A percentile compares a stretch with the other conserved stretches of the same genome.
phyloP scores from a whole-genome alignment of 2,797 vertebrate genomes.

The Tragopan temminckii region DNA sequence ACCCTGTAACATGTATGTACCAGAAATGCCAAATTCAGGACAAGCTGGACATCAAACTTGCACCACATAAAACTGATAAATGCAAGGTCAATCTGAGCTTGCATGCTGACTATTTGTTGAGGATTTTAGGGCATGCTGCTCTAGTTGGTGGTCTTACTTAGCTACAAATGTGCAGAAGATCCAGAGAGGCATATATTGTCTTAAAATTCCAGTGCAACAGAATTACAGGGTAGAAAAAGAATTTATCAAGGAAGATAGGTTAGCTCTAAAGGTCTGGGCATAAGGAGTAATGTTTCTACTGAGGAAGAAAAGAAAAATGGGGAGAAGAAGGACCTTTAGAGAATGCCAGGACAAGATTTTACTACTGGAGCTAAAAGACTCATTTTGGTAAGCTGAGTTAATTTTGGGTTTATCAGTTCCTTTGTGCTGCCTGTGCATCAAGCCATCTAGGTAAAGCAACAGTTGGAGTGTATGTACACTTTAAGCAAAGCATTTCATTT shows the following conservation, averaged over 20 bases:
- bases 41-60: background rate
- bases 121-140: background rate
- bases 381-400: background rate
- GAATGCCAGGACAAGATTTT: background rate
- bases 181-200: background rate
- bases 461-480: fast-evolving
- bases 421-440: background rate
- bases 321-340: fast-evolving
- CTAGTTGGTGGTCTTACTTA: background rate
- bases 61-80: background rate
- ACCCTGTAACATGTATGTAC: fast-evolving
- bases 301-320: background rate
- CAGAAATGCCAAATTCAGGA: background rate
- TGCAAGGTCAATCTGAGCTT: background rate
- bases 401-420: background rate
- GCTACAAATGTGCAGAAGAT: background rate
- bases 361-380: background rate
- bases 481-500: fast-evolving
- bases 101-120: background rate
- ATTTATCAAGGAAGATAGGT: background rate
- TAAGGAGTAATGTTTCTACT: background rate
- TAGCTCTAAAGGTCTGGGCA: background rate
- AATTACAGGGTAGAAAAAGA: background rate
- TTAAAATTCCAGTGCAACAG: background rate
- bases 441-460: background rate